Conservation (phyloP, 2,797 vertebrate genomes). For the Coregonus sp. region DNA sequence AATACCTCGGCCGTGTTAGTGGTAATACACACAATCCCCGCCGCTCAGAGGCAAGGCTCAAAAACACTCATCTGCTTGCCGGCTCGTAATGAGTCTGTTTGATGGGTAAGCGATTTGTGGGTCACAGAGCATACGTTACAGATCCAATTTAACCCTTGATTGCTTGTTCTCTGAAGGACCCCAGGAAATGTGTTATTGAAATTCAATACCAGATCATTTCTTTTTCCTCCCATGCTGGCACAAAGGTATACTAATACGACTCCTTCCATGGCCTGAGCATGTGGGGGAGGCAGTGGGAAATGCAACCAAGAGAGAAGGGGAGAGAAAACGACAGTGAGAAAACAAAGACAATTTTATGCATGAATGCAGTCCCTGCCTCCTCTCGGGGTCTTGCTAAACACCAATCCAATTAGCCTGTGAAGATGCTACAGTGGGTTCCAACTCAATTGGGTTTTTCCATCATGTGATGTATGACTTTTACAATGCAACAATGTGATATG, state of each 20-base stretch:
- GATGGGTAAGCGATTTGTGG: slow-evolving; percentile 96
- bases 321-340: slow-evolving; percentile 61
- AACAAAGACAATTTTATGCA: slow-evolving; percentile 80
- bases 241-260: slow-evolving; percentile 79
- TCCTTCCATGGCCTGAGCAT: slow-evolving; percentile 65
- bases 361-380: slow-evolving; percentile 72
- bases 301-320: slow-evolving; percentile 62
- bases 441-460: slow-evolving; percentile 67
- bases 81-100: slow-evolving; percentile 99
- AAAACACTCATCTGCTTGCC: slow-evolving; percentile 97
- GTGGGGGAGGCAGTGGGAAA: slow-evolving; percentile 66
- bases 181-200: slow-evolving; percentile 87
- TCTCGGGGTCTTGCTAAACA: slow-evolving; percentile 81
- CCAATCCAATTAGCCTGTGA: slow-evolving; percentile 81
- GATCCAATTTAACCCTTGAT: slow-evolving; percentile 99
- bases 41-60: slow-evolving; percentile 90
- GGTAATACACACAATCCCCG: slow-evolving; percentile 95
- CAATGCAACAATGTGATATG: slow-evolving; percentile 51
- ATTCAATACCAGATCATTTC: slow-evolving; percentile 88
- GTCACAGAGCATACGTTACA: slow-evolving; percentile 97
- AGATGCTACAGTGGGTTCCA: slow-evolving; percentile 65
- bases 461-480: slow-evolving; percentile 70
- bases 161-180: slow-evolving; percentile 90
- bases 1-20: slow-evolving; percentile 98
- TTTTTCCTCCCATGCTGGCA: slow-evolving; percentile 77